Evolutionary conservation across 1,140 invertebrate species (phyloP), one percentile per base, ranked within the genome.

Genomic region (Papilio dardanus): DNA sequence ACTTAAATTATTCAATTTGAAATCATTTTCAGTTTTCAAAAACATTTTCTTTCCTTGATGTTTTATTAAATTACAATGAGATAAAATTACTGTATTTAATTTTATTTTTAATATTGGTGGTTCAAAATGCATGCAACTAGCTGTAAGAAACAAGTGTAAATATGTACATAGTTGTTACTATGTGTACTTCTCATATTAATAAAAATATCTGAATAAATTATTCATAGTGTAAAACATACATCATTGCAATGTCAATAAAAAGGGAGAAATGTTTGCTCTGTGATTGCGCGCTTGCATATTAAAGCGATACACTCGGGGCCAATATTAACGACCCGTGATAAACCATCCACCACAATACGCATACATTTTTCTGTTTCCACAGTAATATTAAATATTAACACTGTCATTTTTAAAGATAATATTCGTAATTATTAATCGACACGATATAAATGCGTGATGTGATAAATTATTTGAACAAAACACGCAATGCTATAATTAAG

Each of bases 221-320:
- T 46, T 46, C n/a, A 21, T 50, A n/a, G 14, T 58, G 24, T 58
- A 28, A 28, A 28, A 28, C 3, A 58, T 24, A 58, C 14, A 24
- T 24, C 50, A 58, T 24, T 58, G 50, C 21, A 24, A 58, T 24
- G 50, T 24, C 21, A 58, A 24, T 58, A 58, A 58, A 58, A 24
- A 24, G 21, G 21, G 33, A 19, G 31, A 35, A 35, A 37, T 35
- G n/a, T 37, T 68, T 40, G 7, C 66, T 40, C 33, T 21, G 66
- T 35, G 66, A 68, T 68, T 68, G 66, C 33, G 66, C 19, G 31
- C 66, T 35, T 68, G 66, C 19, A 68, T 68, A 68, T 68, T 68
- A 68, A 68, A 68, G 19, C 33, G 4, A 33, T 66, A 30, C 28
- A 16, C 30, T 66, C 16, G 62, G 62, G 62, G 31, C n/a, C 31